Evolutionary conservation across 2,797 vertebrate species (phyloP), one percentile per base, ranked within the genome.

Genomic region (Pseudochaenichthys georgianus): DNA sequence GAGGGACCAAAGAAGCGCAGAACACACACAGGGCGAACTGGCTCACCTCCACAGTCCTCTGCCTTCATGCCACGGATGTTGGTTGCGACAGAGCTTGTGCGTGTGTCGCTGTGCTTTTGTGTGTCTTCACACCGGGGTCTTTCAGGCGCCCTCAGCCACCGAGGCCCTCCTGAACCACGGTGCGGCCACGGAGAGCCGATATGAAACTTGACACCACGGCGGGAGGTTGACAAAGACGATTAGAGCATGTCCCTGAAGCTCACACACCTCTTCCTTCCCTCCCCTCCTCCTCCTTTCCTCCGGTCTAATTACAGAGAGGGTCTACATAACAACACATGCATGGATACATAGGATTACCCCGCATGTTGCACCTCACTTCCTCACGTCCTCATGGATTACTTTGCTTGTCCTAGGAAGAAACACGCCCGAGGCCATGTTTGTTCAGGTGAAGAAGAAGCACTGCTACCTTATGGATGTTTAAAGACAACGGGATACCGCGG

Each of bases 171-270:
- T 78, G 82, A 86, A 89, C 75, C 88, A 83, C 50, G 47, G 73
- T 77, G 87, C 50, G 70, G 84, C 85, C 81, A 17, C 80, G 3
- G 79, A 82, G 83, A 89, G 80, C 75, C 74, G 73, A 90, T 91
- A 95, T 93, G 91, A 92, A 91, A 93, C 87, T 87, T 93, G 94
- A 94, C 94, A 95, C 82, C 85, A n/a, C 85, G 64, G 88, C 85
- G 58, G 93, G 95, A 94, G 91, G 92, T 89, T 93, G 94, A 94
- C 95, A 95, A 90, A 95, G 93, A 86, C 66, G 58, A 95, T 96
- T 93, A 96, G 84, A 90, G 77, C 64, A 75, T 78, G 82, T 90
- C 76, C 64, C 66, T 74, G 71, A 87, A 83, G 78, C 68, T 74
- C 70, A 15, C 64, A 76, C 86, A 89, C 84, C 80, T 90, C 83